Percentiles rank a stretch among this genome's conserved stretches.
These are phyloP conservation scores for Luffia ferchaultella DNA, from an alignment of 2,888 invertebrate species.

Conservation along the genomic window DNA sequence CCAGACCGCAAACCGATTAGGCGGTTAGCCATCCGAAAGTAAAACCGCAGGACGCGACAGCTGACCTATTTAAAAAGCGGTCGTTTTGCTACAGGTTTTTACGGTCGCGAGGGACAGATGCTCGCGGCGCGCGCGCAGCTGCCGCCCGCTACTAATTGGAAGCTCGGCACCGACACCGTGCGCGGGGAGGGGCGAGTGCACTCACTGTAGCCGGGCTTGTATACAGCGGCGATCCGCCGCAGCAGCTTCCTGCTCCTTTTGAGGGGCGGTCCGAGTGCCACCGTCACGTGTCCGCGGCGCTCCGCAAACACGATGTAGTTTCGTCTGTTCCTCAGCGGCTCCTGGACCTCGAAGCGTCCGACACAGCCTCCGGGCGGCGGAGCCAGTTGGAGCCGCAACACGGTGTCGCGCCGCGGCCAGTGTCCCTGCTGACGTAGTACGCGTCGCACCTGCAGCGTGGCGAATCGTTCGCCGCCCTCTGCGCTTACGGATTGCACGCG, in stretches of 20 bases:
- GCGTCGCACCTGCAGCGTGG: constrained; percentile 49
- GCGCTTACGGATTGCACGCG: constrained; percentile 38
- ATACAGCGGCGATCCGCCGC: constrained; percentile 54
- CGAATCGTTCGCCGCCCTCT: constrained; percentile 40
- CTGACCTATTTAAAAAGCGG: not conserved
- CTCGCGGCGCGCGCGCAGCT: constrained; percentile 9
- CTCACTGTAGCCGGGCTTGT: constrained; percentile 61
- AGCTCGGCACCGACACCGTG: constrained; percentile 12
- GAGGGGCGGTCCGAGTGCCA: constrained; percentile 55
- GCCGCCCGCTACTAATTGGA: constrained; percentile 1
- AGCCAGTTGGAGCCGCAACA: constrained; percentile 42
- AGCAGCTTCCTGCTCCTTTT: constrained; percentile 47
- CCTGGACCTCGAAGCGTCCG: constrained; percentile 57
- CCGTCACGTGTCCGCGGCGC: constrained; percentile 47
- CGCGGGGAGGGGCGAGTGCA: constrained; percentile 27
- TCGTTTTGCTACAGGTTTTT: not conserved
- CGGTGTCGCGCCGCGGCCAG: constrained; percentile 49
- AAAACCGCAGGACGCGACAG: not conserved
- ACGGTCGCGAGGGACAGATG: constrained; percentile 19
- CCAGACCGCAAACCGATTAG: not conserved
- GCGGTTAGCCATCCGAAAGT: not conserved
- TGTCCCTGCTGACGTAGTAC: constrained; percentile 47
- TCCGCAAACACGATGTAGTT: constrained; percentile 62
- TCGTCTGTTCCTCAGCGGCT: constrained; percentile 47
- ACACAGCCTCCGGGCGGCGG: constrained; percentile 35